phyloP scores from a whole-genome alignment of 2,888 invertebrate species.

The Trichogramma evanescens region DNA sequence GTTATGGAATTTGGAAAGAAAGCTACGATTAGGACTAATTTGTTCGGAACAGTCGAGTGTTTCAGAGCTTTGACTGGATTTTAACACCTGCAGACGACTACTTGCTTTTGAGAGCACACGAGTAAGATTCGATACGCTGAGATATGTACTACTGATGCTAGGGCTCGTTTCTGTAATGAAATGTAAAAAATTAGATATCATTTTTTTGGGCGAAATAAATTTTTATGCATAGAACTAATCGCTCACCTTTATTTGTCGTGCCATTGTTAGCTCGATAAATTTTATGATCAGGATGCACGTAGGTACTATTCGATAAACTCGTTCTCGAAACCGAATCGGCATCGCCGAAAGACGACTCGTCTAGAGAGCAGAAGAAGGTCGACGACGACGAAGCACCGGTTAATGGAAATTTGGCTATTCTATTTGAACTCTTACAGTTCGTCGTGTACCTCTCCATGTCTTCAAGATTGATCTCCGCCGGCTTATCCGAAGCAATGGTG shows the following conservation, averaged over 20 bases:
- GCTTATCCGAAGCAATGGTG: constrained; percentile 66
- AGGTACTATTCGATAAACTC: constrained; percentile 40
- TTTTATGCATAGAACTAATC: neutral
- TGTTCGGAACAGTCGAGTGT: constrained; percentile 43
- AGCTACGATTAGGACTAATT: constrained; percentile 22
- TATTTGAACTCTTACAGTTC: constrained; percentile 37
- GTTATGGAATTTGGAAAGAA: neutral
- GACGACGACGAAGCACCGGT: constrained; percentile 48
- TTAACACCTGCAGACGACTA: constrained; percentile 38
- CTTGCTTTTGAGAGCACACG: constrained; percentile 45
- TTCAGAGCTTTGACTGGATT: constrained; percentile 45
- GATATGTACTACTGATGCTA: constrained; percentile 27
- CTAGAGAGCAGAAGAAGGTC: constrained; percentile 53
- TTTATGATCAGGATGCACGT: constrained; percentile 71
- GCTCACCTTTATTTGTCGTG: constrained; percentile 43
- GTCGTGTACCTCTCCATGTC: constrained; percentile 56
- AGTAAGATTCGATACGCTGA: constrained; percentile 22
- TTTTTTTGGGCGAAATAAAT: neutral
- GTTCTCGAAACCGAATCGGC: constrained; percentile 38
- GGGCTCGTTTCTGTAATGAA: constrained; percentile 40
- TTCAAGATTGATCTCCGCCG: constrained; percentile 60
- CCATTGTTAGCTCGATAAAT: constrained; percentile 60
- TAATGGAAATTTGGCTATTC: constrained; percentile 42
- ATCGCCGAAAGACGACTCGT: constrained; percentile 46
- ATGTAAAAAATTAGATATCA: neutral